These are phyloP conservation scores for Hydractinia symbiolongicarpus DNA, from an alignment of 30 jellyfish, hydroid and myxozoan species.

Conservation along the genomic window DNA sequence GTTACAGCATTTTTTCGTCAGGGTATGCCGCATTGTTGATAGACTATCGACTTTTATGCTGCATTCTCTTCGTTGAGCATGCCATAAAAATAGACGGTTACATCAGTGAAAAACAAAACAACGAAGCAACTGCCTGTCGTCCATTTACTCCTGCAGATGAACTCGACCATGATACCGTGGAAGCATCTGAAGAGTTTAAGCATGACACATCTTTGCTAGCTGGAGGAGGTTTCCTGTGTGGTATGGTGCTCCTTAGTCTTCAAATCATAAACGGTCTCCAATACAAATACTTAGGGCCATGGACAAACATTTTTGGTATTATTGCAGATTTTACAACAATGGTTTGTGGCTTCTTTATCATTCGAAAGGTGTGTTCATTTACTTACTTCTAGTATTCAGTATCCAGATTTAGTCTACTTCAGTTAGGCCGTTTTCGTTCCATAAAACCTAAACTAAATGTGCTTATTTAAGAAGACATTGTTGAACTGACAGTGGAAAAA, in stretches of 20 bases:
- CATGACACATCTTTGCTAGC: background rate
- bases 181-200: background rate
- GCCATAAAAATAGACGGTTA: slow-evolving; percentile 7
- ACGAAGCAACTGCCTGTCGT: no score
- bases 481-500: no score
- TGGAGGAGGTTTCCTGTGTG: background rate
- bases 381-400: no score
- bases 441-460: no score
- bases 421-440: no score
- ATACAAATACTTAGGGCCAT: background rate
- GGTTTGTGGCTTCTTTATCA: background rate
- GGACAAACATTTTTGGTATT: background rate
- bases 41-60: background rate
- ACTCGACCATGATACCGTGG: background rate
- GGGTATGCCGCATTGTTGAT: slow-evolving; percentile 10
- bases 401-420: no score
- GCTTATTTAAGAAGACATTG: no score
- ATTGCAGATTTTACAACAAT: background rate
- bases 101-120: no score
- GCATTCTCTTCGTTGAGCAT: slow-evolving; percentile 1
- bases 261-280: background rate
- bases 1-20: background rate
- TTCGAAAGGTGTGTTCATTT: background rate
- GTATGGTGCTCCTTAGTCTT: background rate
- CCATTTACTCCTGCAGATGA: no score